phyloP scores from a whole-genome alignment of 1,140 invertebrate species.

The Bombus confusus region DNA sequence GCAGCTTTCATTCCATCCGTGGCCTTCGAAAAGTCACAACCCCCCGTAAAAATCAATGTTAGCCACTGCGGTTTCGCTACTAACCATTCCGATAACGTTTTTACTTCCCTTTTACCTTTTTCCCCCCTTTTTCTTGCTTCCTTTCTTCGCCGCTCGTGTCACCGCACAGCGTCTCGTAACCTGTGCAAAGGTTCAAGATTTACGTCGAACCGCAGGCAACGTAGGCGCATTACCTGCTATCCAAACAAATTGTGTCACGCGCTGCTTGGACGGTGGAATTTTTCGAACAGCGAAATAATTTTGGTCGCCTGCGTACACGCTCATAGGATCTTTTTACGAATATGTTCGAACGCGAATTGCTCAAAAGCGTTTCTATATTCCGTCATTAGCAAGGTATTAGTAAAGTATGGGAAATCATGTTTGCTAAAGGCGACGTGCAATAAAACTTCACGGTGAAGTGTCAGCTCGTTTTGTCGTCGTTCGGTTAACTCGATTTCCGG shows the following conservation, averaged over 20 bases:
- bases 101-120: slow-evolving; percentile 4
- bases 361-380: not conserved
- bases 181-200: not conserved
- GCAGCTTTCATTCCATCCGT: slow-evolving; percentile 58
- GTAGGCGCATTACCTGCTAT: too few relatives aligned
- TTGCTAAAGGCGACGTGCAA: not conserved
- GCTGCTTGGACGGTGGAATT: too few relatives aligned
- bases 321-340: too few relatives aligned
- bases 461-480: too few relatives aligned
- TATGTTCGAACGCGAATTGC: too few relatives aligned
- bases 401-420: not conserved
- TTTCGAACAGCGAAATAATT: too few relatives aligned
- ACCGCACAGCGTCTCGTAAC: not conserved
- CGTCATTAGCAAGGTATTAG: not conserved
- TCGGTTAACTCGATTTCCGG: not conserved
- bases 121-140: not conserved
- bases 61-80: slow-evolving; percentile 65
- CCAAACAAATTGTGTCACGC: too few relatives aligned
- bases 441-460: not conserved
- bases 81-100: slow-evolving; percentile 70
- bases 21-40: slow-evolving; percentile 66
- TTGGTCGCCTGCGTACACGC: too few relatives aligned
- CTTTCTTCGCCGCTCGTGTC: not conserved
- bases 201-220: not conserved
- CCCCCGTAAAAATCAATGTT: slow-evolving; percentile 72